Evolutionary conservation across 2,113 vertebrate species (phyloP), one percentile per base, ranked within the genome.

Genomic region (Corvus hawaiiensis): DNA sequence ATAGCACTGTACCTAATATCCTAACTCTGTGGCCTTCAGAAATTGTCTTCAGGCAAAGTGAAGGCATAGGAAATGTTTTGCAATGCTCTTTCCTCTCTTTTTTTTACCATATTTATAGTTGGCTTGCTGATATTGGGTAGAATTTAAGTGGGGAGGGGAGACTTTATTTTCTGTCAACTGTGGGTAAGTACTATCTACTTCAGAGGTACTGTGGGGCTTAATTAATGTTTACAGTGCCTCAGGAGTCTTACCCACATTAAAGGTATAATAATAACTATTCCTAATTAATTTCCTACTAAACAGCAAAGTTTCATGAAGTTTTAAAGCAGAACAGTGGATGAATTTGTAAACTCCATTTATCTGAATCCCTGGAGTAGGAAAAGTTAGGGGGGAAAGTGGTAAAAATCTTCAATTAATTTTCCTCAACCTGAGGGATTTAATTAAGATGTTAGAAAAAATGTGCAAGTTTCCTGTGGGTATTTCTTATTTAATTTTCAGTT

Each of bases 401-500:
- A 90, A 95, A 96, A 95, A 33, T 93, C 61, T 96, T 90, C 93
- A 95, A 94, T 95, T 94, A 95, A 93, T 96, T 96, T 96, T 90
- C 68, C 55, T 81, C 73, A 88, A 93, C 93, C 61, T 93, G 44
- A 78, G 92, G 95, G 90, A 96, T 94, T 97, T 92, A 93, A 95
- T 97, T 94, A 97, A 86, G 93, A 75, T 54, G 52, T 86, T 92
- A 68, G 37, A 51, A 93, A 93, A 93, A 96, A 27, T 0, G 48
- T 95, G 59, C 22, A 61, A 9, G 72, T 48, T 94, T 94, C 90
- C 93, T 95, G 68, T 95, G 92, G 90, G 72, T 83, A 96, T 93
- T 91, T 74, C 72, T 90, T 90, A 86, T 78, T 94, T 96, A 94
- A 92, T 94, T 93, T 95, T 81, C 68, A 27, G 35, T 94, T 95